These are phyloP conservation scores for Dromius quadrimaculatus DNA, from an alignment of 2,888 invertebrate species.

Conservation along the genomic window DNA sequence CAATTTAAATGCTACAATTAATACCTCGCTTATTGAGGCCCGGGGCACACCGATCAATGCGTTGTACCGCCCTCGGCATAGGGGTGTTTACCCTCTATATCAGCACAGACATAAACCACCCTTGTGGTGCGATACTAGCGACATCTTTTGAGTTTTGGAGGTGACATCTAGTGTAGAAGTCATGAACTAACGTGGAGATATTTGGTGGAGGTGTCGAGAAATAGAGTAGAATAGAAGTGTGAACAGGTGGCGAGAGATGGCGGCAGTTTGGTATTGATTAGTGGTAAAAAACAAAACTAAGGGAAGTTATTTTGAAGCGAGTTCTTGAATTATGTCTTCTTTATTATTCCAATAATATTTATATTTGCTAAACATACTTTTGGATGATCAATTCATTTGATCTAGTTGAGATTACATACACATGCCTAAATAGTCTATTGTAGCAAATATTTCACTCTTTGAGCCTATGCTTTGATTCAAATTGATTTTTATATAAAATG, in stretches of 20 bases:
- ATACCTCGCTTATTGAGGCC: constrained; percentile 54
- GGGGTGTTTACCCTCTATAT: constrained; percentile 17
- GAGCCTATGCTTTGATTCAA: too few relatives aligned
- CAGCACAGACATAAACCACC: constrained; percentile 39
- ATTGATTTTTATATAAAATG: too few relatives aligned
- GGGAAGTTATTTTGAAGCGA: too few relatives aligned
- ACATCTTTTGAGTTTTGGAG: constrained; percentile 10
- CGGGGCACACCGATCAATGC: constrained; percentile 62
- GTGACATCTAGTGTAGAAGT: constrained; percentile 50
- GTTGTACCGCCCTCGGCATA: constrained; percentile 50
- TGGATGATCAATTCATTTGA: too few relatives aligned
- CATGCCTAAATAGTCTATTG: too few relatives aligned
- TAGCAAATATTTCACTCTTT: too few relatives aligned
- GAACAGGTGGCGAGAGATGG: constrained; percentile 45
- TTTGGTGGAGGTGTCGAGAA: neutral
- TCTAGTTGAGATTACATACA: too few relatives aligned
- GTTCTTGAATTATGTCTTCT: too few relatives aligned
- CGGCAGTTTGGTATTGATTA: constrained; percentile 51
- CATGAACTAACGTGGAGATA: constrained; percentile 48
- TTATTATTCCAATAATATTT: too few relatives aligned
- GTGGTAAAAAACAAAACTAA: too few relatives aligned
- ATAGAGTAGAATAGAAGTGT: too few relatives aligned
- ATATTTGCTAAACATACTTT: too few relatives aligned
- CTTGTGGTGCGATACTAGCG: constrained; percentile 8
- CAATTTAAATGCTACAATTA: constrained; percentile 25